Evolutionary conservation across 2,888 invertebrate species (phyloP).

Genomic region (Bruchidius siliquastri): DNA sequence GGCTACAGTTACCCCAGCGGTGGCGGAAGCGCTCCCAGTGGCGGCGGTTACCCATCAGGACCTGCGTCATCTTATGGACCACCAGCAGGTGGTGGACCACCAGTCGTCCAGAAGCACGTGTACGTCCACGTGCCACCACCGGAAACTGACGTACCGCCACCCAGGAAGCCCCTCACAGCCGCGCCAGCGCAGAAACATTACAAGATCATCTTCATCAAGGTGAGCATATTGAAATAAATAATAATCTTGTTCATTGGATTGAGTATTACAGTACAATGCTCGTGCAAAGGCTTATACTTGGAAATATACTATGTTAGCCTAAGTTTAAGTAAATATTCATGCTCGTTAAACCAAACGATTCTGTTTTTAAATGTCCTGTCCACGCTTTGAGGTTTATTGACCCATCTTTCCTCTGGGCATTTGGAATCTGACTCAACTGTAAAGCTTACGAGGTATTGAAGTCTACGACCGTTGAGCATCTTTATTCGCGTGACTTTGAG

Average conservation of each 20-base stretch:
- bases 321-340: too few species aligned
- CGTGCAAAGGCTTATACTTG: too few species aligned
- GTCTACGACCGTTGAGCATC: too few species aligned
- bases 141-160: slow-evolving; percentile 71
- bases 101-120: slow-evolving; percentile 83
- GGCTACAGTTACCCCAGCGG: slow-evolving; percentile 34
- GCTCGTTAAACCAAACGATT: too few species aligned
- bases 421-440: too few species aligned
- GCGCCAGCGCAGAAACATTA: slow-evolving; percentile 73
- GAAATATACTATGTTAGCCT: too few species aligned
- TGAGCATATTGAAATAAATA: slow-evolving; percentile 27
- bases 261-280: too few species aligned
- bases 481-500: too few species aligned
- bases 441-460: too few species aligned
- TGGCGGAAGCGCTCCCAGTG: slow-evolving; percentile 36
- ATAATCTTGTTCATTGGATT: not conserved
- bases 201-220: slow-evolving; percentile 81
- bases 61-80: slow-evolving; percentile 66
- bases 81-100: slow-evolving; percentile 60
- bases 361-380: too few species aligned
- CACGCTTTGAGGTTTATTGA: too few species aligned
- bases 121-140: slow-evolving; percentile 89
- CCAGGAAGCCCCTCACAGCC: slow-evolving; percentile 55
- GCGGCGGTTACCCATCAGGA: slow-evolving; percentile 52
- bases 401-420: too few species aligned